These are phyloP conservation scores for Pelochelys cantorii DNA, from an alignment of 2,797 vertebrate genomes.

Conservation along the genomic window DNA sequence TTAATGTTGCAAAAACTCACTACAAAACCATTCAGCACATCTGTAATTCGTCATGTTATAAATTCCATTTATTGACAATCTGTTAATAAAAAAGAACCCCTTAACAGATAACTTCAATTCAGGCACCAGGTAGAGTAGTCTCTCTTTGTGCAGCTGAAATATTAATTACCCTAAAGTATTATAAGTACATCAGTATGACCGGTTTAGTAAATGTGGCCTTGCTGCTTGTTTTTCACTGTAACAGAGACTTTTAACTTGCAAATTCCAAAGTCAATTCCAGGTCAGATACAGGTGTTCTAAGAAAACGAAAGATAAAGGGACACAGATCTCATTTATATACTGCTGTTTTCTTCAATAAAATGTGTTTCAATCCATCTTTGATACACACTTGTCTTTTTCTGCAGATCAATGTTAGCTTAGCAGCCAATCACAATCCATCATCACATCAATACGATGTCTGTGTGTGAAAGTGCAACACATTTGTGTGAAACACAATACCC, in stretches of 20 bases:
- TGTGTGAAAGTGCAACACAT: background rate
- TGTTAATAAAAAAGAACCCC: background rate
- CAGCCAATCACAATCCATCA: background rate
- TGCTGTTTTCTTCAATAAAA: background rate
- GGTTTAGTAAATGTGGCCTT: conserved; percentile 39
- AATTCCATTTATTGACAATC: background rate
- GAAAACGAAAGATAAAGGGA: background rate
- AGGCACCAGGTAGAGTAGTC: conserved; percentile 14
- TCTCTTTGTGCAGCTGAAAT: conserved; percentile 48
- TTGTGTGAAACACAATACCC: background rate
- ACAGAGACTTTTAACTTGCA: conserved; percentile 7
- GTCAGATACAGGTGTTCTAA: background rate
- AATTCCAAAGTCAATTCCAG: background rate
- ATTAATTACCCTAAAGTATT: conserved; percentile 35
- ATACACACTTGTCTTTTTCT: background rate
- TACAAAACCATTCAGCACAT: fast-evolving
- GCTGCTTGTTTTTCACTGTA: background rate
- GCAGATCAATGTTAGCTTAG: background rate
- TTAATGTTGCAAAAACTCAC: background rate
- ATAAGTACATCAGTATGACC: conserved; percentile 16
- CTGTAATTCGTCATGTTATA: background rate
- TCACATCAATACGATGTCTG: fast-evolving
- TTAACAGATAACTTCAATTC: fast-evolving
- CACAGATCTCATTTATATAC: background rate
- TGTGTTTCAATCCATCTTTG: background rate